Evolutionary conservation across 2,888 invertebrate genomes (phyloP).

Genomic region (Drosophila atroscutellata): DNA sequence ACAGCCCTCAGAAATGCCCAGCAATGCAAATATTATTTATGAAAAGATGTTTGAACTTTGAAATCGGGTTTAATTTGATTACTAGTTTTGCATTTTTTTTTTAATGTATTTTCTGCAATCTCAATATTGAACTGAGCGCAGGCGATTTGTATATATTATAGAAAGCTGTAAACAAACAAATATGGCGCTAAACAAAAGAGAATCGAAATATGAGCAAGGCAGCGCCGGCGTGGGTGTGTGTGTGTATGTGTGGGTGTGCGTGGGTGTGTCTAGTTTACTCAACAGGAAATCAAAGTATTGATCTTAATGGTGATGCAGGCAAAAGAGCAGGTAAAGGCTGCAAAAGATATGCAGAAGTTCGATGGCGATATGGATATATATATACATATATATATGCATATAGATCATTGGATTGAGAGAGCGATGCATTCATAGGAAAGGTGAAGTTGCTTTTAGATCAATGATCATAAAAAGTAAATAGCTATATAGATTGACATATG

Average conservation of each 20-base stretch:
- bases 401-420: background rate
- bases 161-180: conserved; percentile 58
- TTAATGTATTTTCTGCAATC: background rate
- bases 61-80: background rate
- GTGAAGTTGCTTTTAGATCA: background rate
- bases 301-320: background rate
- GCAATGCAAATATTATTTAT: conserved; percentile 35
- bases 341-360: background rate
- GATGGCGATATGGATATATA: background rate
- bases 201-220: conserved; percentile 44
- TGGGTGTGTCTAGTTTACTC: background rate
- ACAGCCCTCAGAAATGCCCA: conserved; percentile 21
- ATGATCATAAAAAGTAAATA: background rate
- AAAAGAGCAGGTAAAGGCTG: background rate
- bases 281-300: conserved; percentile 18
- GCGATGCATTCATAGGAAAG: background rate
- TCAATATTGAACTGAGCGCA: conserved; percentile 44
- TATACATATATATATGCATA: background rate
- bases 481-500: background rate
- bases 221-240: background rate
- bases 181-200: conserved; percentile 20
- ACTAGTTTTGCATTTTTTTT: background rate
- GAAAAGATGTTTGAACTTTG: no score
- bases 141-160: conserved; percentile 41
- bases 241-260: conserved; percentile 1